These are phyloP conservation scores for Pitta sordida DNA, from an alignment of 2,113 vertebrate species.

Conservation along the genomic window DNA sequence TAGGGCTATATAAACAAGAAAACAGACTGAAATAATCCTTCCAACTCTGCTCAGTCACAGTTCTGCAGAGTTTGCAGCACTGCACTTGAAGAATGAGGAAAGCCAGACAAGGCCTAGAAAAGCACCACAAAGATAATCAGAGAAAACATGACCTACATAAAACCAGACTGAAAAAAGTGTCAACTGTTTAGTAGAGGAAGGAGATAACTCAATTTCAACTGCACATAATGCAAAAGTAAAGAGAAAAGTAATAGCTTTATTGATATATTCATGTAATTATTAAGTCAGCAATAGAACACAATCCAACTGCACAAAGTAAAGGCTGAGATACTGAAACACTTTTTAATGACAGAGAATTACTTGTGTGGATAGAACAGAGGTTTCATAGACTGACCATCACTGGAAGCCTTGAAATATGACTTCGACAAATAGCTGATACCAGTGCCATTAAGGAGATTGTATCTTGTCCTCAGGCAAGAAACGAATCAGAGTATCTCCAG, in stretches of 20 bases:
- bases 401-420: background rate
- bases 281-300: background rate
- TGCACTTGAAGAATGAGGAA: background rate
- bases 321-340: background rate
- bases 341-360: background rate
- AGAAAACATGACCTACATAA: conserved; percentile 11
- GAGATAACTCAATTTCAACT: background rate
- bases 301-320: background rate
- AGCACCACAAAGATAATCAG: background rate
- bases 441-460: background rate
- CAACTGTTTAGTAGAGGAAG: background rate
- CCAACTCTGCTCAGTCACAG: background rate
- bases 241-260: background rate
- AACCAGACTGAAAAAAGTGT: background rate
- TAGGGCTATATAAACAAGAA: conserved; percentile 17
- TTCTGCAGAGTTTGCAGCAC: background rate
- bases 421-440: background rate
- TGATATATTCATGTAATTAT: background rate
- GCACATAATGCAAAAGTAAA: background rate
- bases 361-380: background rate
- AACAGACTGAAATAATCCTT: conserved; percentile 1
- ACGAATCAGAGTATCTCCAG: background rate
- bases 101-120: background rate
- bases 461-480: background rate
- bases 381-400: background rate